These are phyloP conservation scores for Limanda limanda DNA, from an alignment of 2,113 vertebrate species.

Conservation along the genomic window DNA sequence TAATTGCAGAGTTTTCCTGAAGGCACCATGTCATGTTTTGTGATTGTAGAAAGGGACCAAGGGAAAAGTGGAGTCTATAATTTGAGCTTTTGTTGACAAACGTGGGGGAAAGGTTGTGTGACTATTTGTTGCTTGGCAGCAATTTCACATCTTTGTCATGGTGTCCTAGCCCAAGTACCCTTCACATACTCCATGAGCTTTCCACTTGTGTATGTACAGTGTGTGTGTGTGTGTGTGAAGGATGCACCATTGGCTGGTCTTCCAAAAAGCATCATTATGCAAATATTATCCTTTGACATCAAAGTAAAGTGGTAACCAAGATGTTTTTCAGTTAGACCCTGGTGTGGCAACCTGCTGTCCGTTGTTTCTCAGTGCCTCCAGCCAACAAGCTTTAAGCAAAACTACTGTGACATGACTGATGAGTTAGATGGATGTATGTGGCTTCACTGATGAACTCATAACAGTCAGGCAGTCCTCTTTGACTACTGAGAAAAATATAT, in stretches of 20 bases:
- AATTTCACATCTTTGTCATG: neutral
- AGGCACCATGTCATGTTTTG: neutral
- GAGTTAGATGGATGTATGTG: conserved; percentile 26
- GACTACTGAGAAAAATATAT: conserved; percentile 60
- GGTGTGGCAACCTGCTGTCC: conserved; percentile 8
- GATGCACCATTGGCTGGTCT: neutral
- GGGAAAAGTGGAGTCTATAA: neutral
- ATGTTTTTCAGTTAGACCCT: conserved; percentile 19
- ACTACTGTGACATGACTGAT: conserved; percentile 73
- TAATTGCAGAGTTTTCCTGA: neutral
- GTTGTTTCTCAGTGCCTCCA: conserved; percentile 65
- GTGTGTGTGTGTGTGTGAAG: neutral
- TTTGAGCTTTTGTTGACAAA: conserved; percentile 1
- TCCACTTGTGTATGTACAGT: too few species aligned
- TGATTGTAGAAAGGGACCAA: conserved; percentile 15
- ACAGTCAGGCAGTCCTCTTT: conserved; percentile 39
- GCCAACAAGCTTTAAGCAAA: conserved; percentile 74
- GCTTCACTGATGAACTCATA: conserved; percentile 39
- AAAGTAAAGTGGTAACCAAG: neutral
- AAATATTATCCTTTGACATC: conserved; percentile 11
- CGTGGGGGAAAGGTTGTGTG: conserved; percentile 1
- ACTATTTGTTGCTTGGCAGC: neutral
- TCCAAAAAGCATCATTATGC: conserved; percentile 30
- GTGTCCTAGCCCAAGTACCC: conserved; percentile 5
- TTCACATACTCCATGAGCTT: neutral